Conservation (phyloP, 1,140 invertebrate genomes). For the Hylaeus anthracinus region DNA sequence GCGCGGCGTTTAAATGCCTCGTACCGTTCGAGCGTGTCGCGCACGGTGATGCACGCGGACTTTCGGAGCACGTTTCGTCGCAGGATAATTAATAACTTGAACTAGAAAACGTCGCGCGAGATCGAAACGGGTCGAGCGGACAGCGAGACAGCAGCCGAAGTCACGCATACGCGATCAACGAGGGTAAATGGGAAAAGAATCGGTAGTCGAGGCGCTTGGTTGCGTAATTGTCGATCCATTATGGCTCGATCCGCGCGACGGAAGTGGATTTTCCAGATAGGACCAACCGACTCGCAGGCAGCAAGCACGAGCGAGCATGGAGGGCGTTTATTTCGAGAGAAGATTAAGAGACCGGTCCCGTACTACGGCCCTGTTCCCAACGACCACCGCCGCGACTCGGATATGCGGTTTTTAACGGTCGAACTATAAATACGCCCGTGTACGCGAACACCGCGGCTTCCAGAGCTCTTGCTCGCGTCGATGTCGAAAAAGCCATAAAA, state of each 20-base stretch:
- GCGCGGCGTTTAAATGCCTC: too few relatives aligned
- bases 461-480: conserved; percentile 10
- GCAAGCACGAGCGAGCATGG: not conserved
- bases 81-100: too few relatives aligned
- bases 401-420: conserved; percentile 61
- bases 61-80: too few relatives aligned
- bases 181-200: too few relatives aligned
- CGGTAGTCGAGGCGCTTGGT: too few relatives aligned
- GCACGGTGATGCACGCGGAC: too few relatives aligned
- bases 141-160: too few relatives aligned
- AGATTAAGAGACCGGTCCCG: conserved; percentile 62
- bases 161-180: too few relatives aligned
- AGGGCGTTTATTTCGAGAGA: conserved; percentile 61
- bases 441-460: conserved; percentile 13
- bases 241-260: not conserved
- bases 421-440: conserved; percentile 59
- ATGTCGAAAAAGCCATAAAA: conserved; percentile 4
- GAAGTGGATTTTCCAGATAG: not conserved
- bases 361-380: conserved; percentile 35
- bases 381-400: conserved; percentile 41
- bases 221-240: too few relatives aligned
- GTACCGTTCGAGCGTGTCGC: not conserved
- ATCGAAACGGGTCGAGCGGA: too few relatives aligned
- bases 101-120: too few relatives aligned
- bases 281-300: not conserved